Conservation (phyloP, 1,140 invertebrate genomes). For the Drosophila jambulina region DNA sequence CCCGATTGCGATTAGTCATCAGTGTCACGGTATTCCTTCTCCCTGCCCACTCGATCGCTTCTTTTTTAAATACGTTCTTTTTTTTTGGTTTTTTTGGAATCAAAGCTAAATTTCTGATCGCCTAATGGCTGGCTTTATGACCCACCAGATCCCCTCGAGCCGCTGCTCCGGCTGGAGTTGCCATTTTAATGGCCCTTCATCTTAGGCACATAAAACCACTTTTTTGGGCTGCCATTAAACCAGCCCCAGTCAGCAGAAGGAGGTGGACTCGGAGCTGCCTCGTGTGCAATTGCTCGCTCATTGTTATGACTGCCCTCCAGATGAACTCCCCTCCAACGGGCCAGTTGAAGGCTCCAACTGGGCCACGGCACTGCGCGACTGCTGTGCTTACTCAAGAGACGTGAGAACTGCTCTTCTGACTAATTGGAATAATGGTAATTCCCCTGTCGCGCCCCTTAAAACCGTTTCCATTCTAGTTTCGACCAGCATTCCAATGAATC, state of each 20-base stretch:
- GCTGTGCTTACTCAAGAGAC: not conserved
- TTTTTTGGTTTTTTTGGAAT: not conserved
- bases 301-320: conserved; percentile 49
- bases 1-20: conserved; percentile 44
- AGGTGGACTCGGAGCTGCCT: conserved; percentile 15
- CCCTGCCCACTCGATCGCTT: not conserved
- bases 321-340: conserved; percentile 8
- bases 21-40: conserved; percentile 22
- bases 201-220: conserved; percentile 21
- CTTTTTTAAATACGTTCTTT: too few species aligned
- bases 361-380: not conserved
- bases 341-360: not conserved
- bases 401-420: not conserved
- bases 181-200: conserved; percentile 29
- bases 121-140: conserved; percentile 31
- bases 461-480: not conserved
- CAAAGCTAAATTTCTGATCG: conserved; percentile 5
- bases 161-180: not conserved
- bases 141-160: not conserved
- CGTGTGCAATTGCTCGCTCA: conserved; percentile 48
- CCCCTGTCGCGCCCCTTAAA: not conserved
- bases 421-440: conserved; percentile 8
- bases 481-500: not conserved
- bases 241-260: conserved; percentile 9
- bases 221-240: conserved; percentile 16